A percentile compares a stretch with the other conserved stretches of the same genome.
These are phyloP conservation scores for Tipula confusa DNA, from an alignment of 2,888 invertebrate genomes.

Conservation along the genomic window DNA sequence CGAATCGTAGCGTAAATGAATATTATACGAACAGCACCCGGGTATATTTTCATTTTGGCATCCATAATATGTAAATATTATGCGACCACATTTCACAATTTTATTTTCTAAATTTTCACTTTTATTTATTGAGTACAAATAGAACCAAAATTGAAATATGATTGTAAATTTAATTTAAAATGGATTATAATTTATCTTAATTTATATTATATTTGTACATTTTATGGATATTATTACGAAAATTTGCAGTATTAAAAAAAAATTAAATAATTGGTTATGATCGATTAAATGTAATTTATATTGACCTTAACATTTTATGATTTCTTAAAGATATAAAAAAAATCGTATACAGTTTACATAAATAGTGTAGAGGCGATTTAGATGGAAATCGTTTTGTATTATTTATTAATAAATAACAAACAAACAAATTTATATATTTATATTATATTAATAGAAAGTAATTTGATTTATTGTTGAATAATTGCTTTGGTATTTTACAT, in stretches of 20 bases:
- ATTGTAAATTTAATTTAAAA: background rate
- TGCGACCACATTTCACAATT: too few relatives aligned
- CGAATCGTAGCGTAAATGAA: too few relatives aligned
- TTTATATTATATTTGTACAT: background rate
- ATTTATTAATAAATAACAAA: background rate
- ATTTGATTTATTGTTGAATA: background rate
- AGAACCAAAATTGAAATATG: background rate
- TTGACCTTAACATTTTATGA: background rate
- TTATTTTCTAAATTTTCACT: too few relatives aligned
- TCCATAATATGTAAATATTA: background rate
- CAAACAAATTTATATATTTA: too few relatives aligned
- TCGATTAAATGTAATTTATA: constrained; percentile 16
- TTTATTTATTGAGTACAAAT: background rate
- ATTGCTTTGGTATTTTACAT: background rate
- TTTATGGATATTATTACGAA: background rate
- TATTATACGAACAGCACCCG: too few relatives aligned
- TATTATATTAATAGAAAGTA: background rate
- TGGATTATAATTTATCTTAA: constrained; percentile 25
- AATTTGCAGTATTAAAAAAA: background rate
- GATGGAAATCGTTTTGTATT: background rate
- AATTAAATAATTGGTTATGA: background rate
- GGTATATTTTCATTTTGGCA: too few relatives aligned
- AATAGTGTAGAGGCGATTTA: background rate
- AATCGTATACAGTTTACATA: background rate
- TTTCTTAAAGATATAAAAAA: background rate